A percentile compares a stretch with the other conserved stretches of the same genome.
These are phyloP conservation scores for Cyanocitta stelleri DNA, from an alignment of 2,113 vertebrate genomes.

Conservation along the genomic window DNA sequence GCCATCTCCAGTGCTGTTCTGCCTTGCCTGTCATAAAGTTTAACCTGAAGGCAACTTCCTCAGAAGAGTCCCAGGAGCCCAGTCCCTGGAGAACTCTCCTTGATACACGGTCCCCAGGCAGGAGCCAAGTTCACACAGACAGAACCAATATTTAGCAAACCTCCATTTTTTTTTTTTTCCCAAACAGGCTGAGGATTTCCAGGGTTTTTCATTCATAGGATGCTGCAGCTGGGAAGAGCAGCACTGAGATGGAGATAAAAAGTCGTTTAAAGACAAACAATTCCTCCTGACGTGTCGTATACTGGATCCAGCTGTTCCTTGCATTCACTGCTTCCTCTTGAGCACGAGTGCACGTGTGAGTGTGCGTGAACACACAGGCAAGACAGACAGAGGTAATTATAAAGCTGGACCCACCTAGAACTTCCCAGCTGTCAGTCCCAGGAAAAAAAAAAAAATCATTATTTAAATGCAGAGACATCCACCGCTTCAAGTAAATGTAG, in stretches of 20 bases:
- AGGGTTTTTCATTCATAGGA: neutral
- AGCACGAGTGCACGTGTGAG: neutral
- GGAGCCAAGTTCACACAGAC: neutral
- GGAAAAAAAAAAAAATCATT: neutral
- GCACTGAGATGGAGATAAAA: neutral
- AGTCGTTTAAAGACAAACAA: neutral
- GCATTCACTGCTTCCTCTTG: neutral
- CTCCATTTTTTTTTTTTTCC: neutral
- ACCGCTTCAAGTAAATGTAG: neutral
- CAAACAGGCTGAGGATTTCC: neutral
- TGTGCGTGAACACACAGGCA: neutral
- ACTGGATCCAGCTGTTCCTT: constrained; percentile 33
- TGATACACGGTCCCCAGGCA: neutral
- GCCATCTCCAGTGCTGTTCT: neutral
- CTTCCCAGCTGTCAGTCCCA: constrained; percentile 4
- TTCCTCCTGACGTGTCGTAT: neutral
- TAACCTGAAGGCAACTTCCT: neutral
- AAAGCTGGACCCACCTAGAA: constrained; percentile 32
- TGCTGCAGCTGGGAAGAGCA: neutral
- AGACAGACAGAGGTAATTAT: constrained; percentile 48
- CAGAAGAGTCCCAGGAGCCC: neutral
- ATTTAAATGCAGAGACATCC: constrained; percentile 5
- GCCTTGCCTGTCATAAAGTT: neutral
- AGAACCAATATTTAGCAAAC: neutral
- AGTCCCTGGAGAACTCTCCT: neutral